Base-by-base conservation (phyloP, 1,140 invertebrate genomes). In the Campoletis sonorensis region DNA sequence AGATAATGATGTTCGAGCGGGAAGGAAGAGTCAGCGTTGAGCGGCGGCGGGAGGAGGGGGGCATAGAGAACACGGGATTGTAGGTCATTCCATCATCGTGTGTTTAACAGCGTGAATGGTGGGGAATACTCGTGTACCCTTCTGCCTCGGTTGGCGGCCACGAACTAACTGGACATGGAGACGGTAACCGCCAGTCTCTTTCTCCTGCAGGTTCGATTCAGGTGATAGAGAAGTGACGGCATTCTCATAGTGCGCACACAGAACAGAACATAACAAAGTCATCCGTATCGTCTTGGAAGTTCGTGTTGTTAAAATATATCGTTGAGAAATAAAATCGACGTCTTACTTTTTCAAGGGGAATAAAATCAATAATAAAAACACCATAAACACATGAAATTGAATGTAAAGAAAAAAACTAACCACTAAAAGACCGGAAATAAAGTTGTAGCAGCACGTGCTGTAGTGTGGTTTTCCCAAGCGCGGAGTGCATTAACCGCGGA, bases 101-200 rank as follows among this genome's bases (percentile, higher is more conserved):
- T 8, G 26, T 64, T 23, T 23, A 64, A 75, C 61, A 64, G 67
- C 61, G 73, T 4, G 51, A 16, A 77, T 83, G 83, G 83, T 84
- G 87, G 86, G 85, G 86, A 15, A 15, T 67, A 26, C 23, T 67
- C 21, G 21, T 82, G 51, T 86, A 86, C 85, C 86, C 87, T 88
- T 88, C 86, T 90, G 86, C 84, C 82, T 84, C 81, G 82, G 83
- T 83, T 86, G 84, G 82, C 80, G 84, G 86, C 86, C 80, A 85
- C 84, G 84, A 91, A 87, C 89, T 91, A 91, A 91, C 90, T 91
- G 90, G 90, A 91, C 90, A 91, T 86, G 84, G 85, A 86, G 85
- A 86, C 85, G 84, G 82, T 82, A 85, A 67, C 61, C 82, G 84
- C 84, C 88, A 90, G 89, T 91, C 87, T 90, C 88, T 90, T 89